A percentile compares a stretch with the other conserved stretches of the same genome.
These are phyloP conservation scores for Anarhynchus alexandrinus DNA, from an alignment of 2,113 vertebrate species.

Conservation along the genomic window DNA sequence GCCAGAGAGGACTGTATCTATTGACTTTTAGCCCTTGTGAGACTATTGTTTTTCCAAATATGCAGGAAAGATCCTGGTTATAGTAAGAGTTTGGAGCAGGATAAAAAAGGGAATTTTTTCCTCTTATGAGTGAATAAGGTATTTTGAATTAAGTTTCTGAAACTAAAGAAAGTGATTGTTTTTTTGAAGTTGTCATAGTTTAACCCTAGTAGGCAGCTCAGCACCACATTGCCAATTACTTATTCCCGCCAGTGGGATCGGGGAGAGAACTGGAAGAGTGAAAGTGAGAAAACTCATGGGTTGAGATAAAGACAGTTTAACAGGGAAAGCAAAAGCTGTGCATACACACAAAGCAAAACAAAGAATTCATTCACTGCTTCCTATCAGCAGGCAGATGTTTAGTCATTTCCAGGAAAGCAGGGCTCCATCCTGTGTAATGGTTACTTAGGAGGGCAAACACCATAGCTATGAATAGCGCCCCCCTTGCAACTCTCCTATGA, in stretches of 20 bases:
- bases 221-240: background rate
- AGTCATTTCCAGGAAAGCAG: too few species aligned
- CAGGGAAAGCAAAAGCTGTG: background rate
- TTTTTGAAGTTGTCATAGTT: background rate
- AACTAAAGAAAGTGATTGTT: background rate
- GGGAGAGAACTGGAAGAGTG: background rate
- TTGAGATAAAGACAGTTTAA: background rate
- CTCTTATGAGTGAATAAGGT: background rate
- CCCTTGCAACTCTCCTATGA: too few species aligned
- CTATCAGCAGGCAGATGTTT: too few species aligned
- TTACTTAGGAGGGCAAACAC: too few species aligned
- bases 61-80: background rate
- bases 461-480: too few species aligned
- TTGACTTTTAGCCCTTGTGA: background rate
- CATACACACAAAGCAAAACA: background rate
- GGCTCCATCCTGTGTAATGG: too few species aligned
- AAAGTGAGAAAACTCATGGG: background rate
- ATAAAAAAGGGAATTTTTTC: background rate
- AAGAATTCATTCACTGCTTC: background rate
- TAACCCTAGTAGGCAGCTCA: background rate
- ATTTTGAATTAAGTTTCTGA: background rate
- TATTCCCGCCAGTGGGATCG: background rate
- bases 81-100: background rate
- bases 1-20: background rate
- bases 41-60: background rate